Evolutionary conservation across 37 sponge, comb jelly and placozoan genomes (phyloP).

Genomic region (Oscarella lobularis): DNA sequence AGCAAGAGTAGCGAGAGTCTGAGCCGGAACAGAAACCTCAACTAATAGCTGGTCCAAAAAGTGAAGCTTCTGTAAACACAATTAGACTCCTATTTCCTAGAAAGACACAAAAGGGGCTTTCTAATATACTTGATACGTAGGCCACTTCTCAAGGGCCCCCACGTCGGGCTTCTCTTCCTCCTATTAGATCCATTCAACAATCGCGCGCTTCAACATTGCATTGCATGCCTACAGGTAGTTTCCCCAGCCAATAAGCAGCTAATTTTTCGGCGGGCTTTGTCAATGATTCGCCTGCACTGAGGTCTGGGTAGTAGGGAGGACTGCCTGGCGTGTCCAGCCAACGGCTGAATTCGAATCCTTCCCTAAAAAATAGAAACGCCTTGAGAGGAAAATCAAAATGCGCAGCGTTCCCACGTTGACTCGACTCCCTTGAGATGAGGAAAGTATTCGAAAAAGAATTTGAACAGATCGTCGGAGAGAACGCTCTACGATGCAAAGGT

Average conservation of each 20-base stretch:
- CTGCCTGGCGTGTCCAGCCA: conserved; percentile 1
- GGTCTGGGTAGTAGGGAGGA: background rate
- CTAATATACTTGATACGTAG: too few relatives aligned
- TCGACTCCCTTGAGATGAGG: background rate
- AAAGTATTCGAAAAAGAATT: background rate
- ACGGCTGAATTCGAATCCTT: background rate
- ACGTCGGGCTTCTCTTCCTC: too few relatives aligned
- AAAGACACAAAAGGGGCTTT: too few relatives aligned
- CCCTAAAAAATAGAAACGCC: background rate
- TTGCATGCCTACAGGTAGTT: too few relatives aligned
- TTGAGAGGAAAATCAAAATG: background rate
- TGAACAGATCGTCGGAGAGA: background rate
- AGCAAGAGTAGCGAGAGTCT: background rate
- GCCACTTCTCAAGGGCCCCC: too few relatives aligned
- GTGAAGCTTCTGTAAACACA: background rate
- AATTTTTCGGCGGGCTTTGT: background rate
- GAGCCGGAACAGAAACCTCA: background rate
- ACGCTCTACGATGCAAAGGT: background rate
- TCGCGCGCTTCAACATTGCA: too few relatives aligned
- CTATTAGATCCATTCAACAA: too few relatives aligned
- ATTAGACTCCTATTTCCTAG: too few relatives aligned
- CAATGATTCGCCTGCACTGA: background rate
- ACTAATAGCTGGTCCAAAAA: background rate
- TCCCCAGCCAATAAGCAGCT: background rate
- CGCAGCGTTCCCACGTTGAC: background rate